Evolutionary conservation across 1,140 invertebrate species (phyloP).

Genomic region (Penaeus indicus): DNA sequence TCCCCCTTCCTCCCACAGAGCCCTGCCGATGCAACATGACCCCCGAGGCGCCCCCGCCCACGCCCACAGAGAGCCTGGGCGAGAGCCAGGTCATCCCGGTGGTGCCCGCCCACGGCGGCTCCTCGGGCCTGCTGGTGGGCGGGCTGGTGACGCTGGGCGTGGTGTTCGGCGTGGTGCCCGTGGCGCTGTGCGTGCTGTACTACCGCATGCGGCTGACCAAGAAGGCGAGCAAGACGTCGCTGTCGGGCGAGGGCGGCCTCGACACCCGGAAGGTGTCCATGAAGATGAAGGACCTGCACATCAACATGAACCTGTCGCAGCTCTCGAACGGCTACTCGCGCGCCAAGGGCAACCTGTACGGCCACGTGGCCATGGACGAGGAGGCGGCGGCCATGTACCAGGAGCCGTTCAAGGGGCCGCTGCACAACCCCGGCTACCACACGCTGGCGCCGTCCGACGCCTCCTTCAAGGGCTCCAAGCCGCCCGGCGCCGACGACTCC

Average conservation of each 20-base stretch:
- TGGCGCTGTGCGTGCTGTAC: constrained; percentile 48
- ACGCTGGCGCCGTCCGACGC: constrained; percentile 74
- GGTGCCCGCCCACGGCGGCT: constrained; percentile 37
- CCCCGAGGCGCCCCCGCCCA: constrained; percentile 32
- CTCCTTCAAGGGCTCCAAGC: constrained; percentile 71
- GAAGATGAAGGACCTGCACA: constrained; percentile 70
- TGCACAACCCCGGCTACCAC: constrained; percentile 67
- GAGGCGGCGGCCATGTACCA: constrained; percentile 70
- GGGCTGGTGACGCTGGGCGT: constrained; percentile 49
- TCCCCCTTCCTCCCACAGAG: constrained; percentile 18
- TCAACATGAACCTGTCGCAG: constrained; percentile 65
- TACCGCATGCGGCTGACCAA: constrained; percentile 50
- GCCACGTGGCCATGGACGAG: constrained; percentile 74
- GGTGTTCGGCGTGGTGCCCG: constrained; percentile 51
- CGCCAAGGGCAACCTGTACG: constrained; percentile 74
- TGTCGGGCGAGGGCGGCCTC: constrained; percentile 24
- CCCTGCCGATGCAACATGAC: constrained; percentile 57
- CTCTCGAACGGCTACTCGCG: constrained; percentile 67
- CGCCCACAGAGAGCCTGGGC: background rate
- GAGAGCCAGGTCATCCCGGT: background rate
- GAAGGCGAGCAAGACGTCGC: constrained; percentile 38
- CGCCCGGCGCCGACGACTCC: constrained; percentile 64
- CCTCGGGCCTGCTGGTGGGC: constrained; percentile 50
- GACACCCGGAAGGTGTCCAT: constrained; percentile 58
- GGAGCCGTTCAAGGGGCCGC: constrained; percentile 69